A percentile compares a stretch with the other conserved stretches of the same genome.
These are phyloP conservation scores for Nothobranchius furzeri DNA, from an alignment of 2,113 vertebrate species.

Conservation along the genomic window DNA sequence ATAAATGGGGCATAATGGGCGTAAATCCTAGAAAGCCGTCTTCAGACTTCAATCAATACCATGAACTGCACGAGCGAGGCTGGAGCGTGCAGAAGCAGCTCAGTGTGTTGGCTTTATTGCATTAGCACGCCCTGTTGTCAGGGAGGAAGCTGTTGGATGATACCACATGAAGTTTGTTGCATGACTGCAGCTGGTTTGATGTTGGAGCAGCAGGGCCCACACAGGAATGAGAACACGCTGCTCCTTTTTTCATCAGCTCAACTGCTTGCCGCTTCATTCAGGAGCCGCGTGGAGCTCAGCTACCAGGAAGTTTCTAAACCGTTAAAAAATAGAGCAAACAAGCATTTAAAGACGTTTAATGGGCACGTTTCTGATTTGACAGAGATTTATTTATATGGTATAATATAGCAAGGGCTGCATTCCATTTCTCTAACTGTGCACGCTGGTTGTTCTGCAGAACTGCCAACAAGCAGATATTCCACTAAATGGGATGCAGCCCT, in stretches of 20 bases:
- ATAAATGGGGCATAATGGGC: constrained; percentile 21
- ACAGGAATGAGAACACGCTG: constrained; percentile 31
- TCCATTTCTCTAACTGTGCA: too few species aligned
- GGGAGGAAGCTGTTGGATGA: constrained; percentile 34
- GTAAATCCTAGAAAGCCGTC: constrained; percentile 31
- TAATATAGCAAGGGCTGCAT: too few species aligned
- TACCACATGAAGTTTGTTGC: constrained; percentile 21
- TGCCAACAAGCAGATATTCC: too few species aligned
- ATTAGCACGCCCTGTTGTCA: constrained; percentile 38
- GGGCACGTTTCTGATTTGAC: too few species aligned
- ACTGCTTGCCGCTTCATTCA: constrained; percentile 41
- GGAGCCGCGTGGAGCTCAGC: constrained; percentile 18
- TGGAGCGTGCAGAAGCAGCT: constrained; percentile 28
- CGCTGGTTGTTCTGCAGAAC: too few species aligned
- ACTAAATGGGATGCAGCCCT: too few species aligned
- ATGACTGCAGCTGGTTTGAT: constrained; percentile 39
- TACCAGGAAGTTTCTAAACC: too few species aligned
- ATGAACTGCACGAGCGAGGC: constrained; percentile 17
- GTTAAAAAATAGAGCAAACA: too few species aligned
- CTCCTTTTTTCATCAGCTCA: constrained; percentile 36
- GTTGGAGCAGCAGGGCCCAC: constrained; percentile 27
- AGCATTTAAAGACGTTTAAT: too few species aligned
- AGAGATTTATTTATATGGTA: too few species aligned
- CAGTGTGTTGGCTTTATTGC: constrained; percentile 15
- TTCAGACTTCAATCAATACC: constrained; percentile 30